These are phyloP conservation scores for Albula goreensis DNA, from an alignment of 2,113 vertebrate genomes.

Conservation along the genomic window DNA sequence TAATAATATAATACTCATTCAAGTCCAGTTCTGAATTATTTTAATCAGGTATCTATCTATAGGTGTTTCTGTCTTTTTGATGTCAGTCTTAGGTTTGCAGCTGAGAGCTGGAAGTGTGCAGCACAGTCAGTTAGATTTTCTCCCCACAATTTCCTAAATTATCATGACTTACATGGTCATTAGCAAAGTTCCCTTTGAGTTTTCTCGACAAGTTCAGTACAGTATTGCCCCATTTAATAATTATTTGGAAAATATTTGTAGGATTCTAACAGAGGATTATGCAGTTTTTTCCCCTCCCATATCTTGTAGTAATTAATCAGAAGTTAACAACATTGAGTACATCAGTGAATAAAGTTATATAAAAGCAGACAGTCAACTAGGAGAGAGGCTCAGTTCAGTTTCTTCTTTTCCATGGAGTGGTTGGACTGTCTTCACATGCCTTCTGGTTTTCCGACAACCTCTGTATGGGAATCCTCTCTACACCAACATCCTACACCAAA, in stretches of 20 bases:
- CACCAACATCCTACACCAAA: constrained; percentile 50
- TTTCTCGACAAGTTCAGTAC: too few species aligned
- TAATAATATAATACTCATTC: neutral
- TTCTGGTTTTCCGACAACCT: constrained; percentile 27
- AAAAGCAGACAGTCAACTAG: neutral
- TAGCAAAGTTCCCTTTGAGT: too few species aligned
- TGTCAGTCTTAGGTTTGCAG: neutral
- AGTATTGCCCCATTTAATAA: too few species aligned
- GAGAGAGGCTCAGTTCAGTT: neutral
- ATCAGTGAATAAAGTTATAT: neutral
- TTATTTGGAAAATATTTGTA: too few species aligned
- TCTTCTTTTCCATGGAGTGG: constrained; percentile 12
- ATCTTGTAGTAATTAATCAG: neutral
- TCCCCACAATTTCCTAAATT: too few species aligned
- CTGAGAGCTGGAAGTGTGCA: neutral
- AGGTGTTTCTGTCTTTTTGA: neutral
- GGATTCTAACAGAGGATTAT: neutral
- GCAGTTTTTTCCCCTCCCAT: neutral
- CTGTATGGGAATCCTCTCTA: constrained; percentile 30
- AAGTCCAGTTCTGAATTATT: neutral
- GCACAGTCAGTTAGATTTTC: neutral
- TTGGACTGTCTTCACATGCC: constrained; percentile 27
- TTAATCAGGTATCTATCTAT: neutral
- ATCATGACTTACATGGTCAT: too few species aligned
- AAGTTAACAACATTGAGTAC: neutral